Evolutionary conservation across 1,140 invertebrate species (phyloP), one percentile per base, ranked within the genome.

Genomic region (Asbolus verrucosus): DNA sequence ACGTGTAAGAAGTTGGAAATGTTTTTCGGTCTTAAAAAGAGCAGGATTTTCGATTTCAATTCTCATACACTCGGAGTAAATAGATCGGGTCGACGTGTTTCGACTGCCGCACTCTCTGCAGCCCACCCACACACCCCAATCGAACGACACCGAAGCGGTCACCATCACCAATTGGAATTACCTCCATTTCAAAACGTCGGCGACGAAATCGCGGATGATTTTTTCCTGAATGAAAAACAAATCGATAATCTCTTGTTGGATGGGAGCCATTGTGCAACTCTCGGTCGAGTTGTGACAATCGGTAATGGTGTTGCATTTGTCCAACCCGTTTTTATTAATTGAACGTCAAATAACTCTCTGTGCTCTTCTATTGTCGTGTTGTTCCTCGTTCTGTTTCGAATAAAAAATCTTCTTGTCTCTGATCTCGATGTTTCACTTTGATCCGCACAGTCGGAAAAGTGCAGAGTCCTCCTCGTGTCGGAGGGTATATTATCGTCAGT

Each of bases 41-140:
- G 50, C 60, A 61, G 59, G 67, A 69, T 69, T 69, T 69, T 69
- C 67, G 67, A 69, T 69, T 69, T 69, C 67, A 69, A 61, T 69
- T 50, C 67, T 69, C 67, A 60, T 69, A 50, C 21, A 54, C 67
- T 39, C 67, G 67, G 36, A 31, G 59, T 69, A 69, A 69, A 69
- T 69, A 69, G 67, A 69, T 69, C 67, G 50, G 27, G 54, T 5
- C 54, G 30, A 69, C 67, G 67, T 69, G 67, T 69, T 43, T 30
- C 39, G 67, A 69, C 67, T 67, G 15, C 66, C 33, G 31, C 50
- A n/a, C n/a, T n/a, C n/a, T n/a, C n/a, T n/a, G 46, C 31, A 24
- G 33, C 46, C 14, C 18, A 27, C 18, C 46, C n/a, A 13, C 6
- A 54, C 9, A 19, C 11, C 21, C 46, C 46, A n/a, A n/a, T n/a